Conservation (phyloP, 2,888 invertebrate species). For the Aporophyla nigra region DNA sequence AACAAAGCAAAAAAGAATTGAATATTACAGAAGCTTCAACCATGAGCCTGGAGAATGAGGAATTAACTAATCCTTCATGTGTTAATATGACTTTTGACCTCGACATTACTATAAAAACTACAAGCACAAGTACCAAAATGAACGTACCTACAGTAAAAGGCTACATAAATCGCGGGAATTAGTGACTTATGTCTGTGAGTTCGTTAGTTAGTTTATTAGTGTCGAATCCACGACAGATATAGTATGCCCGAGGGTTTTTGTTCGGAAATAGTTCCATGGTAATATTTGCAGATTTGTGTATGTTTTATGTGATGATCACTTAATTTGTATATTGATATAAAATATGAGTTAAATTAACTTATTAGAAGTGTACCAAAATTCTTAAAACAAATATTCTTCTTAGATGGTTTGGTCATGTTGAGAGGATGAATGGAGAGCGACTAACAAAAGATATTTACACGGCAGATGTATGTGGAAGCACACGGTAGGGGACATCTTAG, state of each 20-base stretch:
- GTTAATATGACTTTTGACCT: slow-evolving; percentile 11
- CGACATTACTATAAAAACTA: slow-evolving; percentile 18
- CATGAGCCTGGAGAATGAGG: background rate
- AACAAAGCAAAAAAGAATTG: background rate
- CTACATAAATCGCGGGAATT: slow-evolving; percentile 76
- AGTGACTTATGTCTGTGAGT: slow-evolving; percentile 78
- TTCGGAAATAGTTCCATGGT: slow-evolving; percentile 19
- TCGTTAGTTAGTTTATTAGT: slow-evolving; percentile 56
- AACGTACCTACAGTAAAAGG: slow-evolving; percentile 74
- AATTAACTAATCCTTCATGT: background rate
- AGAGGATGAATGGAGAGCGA: no score
- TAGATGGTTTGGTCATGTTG: no score
- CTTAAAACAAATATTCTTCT: no score
- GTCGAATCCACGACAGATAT: slow-evolving; percentile 68
- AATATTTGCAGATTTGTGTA: slow-evolving; percentile 8
- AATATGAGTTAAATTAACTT: background rate
- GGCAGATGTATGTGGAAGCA: no score
- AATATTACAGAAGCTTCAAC: background rate
- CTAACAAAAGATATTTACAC: no score
- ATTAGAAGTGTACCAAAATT: background rate
- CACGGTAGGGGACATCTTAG: no score
- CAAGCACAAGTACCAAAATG: slow-evolving; percentile 56
- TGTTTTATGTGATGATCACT: slow-evolving; percentile 1
- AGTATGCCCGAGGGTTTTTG: slow-evolving; percentile 54
- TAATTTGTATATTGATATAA: background rate